A percentile compares a stretch with the other conserved stretches of the same genome.
These are phyloP conservation scores for Polyploca ridens DNA, from an alignment of 2,888 invertebrate genomes.

Conservation along the genomic window DNA sequence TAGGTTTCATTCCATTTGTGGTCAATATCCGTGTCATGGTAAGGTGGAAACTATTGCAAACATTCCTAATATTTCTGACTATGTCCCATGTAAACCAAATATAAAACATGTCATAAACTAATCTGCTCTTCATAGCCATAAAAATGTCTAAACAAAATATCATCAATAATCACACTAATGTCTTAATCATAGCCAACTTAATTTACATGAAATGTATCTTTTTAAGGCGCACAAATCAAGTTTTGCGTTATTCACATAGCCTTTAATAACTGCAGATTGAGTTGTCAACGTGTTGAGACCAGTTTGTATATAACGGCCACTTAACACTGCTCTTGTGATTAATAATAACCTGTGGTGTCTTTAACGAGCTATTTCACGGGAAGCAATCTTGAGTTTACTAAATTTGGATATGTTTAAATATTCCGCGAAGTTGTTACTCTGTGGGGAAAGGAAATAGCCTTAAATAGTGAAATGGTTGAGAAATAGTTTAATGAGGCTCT, in stretches of 20 bases:
- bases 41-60: too few species aligned
- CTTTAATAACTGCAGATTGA: slow-evolving; percentile 64
- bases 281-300: slow-evolving; percentile 65
- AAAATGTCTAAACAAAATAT: slow-evolving; percentile 5
- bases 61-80: neutral
- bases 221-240: slow-evolving; percentile 45
- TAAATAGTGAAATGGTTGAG: neutral
- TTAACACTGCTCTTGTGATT: slow-evolving; percentile 66
- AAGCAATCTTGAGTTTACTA: slow-evolving; percentile 47
- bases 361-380: slow-evolving; percentile 67
- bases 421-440: slow-evolving; percentile 1
- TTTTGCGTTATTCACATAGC: slow-evolving; percentile 30
- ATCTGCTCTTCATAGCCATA: neutral
- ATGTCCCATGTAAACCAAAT: neutral
- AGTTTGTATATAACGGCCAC: slow-evolving; percentile 69
- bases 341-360: slow-evolving; percentile 56
- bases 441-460: neutral
- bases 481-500: neutral
- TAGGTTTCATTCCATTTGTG: too few species aligned
- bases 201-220: slow-evolving; percentile 36
- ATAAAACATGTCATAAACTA: neutral
- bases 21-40: too few species aligned
- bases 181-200: slow-evolving; percentile 8
- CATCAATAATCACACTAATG: slow-evolving; percentile 9
- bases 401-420: slow-evolving; percentile 28